Percentiles rank a stretch among this genome's conserved stretches.
Evolutionary conservation across 2,113 vertebrate genomes (phyloP).

Genomic region (Aptenodytes forsteri): DNA sequence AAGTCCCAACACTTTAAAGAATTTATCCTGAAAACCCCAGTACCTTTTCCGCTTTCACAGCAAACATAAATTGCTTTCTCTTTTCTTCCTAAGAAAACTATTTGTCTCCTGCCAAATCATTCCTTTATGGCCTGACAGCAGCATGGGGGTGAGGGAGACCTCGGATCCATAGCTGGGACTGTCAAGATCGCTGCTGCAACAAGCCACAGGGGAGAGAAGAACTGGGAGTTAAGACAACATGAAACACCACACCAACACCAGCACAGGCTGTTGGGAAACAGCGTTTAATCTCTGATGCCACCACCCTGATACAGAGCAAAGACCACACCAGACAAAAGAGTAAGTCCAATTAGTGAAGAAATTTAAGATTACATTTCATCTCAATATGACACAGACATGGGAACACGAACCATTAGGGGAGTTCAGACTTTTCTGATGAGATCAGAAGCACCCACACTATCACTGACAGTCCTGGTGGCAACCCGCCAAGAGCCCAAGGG

Average conservation of each 20-base stretch:
- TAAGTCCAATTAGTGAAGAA: neutral
- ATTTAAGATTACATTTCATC: neutral
- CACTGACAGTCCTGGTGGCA: neutral
- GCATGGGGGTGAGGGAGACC: rapidly evolving
- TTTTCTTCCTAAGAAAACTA: neutral
- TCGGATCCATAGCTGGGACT: rapidly evolving
- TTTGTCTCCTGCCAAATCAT: neutral
- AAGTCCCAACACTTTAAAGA: neutral
- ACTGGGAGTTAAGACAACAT: rapidly evolving
- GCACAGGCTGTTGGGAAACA: rapidly evolving
- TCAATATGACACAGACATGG: neutral
- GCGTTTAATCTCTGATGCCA: neutral
- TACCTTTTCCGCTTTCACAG: neutral
- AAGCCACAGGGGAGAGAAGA: neutral
- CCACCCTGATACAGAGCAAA: neutral
- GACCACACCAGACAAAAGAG: neutral
- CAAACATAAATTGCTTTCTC: neutral
- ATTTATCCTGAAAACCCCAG: neutral
- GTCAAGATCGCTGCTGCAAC: rapidly evolving
- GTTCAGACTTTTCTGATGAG: neutral
- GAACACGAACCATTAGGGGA: neutral
- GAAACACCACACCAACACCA: rapidly evolving
- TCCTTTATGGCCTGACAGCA: neutral
- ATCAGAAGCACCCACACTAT: neutral
- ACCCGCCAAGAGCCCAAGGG: slow-evolving; percentile 15